phyloP scores from a whole-genome alignment of 2,797 vertebrate genomes.

The Gymnocypris eckloni region DNA sequence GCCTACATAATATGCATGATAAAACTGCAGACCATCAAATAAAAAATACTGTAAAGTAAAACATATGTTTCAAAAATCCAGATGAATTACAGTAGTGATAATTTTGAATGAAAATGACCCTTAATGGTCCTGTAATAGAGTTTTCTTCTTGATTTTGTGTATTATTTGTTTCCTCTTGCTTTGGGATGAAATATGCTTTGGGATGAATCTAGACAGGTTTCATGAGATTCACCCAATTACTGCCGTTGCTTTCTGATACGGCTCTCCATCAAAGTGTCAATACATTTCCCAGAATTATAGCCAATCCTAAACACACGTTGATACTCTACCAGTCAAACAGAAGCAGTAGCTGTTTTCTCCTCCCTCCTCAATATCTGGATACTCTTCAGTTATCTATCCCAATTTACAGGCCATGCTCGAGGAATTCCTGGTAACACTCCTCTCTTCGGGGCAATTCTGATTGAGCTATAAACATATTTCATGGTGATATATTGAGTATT shows the following conservation, averaged over 20 bases:
- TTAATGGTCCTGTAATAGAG: not conserved
- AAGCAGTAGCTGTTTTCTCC: not conserved
- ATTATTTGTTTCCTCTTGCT: not conserved
- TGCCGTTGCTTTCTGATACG: not conserved
- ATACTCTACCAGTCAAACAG: slow-evolving; percentile 2
- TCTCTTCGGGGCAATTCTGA: slow-evolving; percentile 13
- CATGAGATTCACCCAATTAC: slow-evolving; percentile 16
- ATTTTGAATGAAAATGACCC: not conserved
- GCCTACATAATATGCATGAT: not conserved
- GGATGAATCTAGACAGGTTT: slow-evolving; percentile 15
- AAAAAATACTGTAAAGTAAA: not conserved
- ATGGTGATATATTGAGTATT: slow-evolving; percentile 49
- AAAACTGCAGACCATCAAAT: not conserved
- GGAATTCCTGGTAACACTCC: slow-evolving; percentile 58
- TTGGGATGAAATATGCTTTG: not conserved
- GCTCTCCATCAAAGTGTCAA: not conserved
- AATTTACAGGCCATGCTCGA: slow-evolving; percentile 46
- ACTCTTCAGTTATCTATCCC: slow-evolving; percentile 15
- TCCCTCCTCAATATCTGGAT: slow-evolving; percentile 9
- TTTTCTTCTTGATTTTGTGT: not conserved
- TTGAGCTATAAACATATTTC: slow-evolving; percentile 36
- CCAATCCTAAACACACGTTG: not conserved
- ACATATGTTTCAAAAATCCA: not conserved
- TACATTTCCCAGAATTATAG: slow-evolving; percentile 6
- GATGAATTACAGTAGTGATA: not conserved